A percentile compares a stretch with the other conserved stretches of the same genome.
Evolutionary conservation across 2,113 vertebrate genomes (phyloP).

Genomic region (Corythornis vintsioides): DNA sequence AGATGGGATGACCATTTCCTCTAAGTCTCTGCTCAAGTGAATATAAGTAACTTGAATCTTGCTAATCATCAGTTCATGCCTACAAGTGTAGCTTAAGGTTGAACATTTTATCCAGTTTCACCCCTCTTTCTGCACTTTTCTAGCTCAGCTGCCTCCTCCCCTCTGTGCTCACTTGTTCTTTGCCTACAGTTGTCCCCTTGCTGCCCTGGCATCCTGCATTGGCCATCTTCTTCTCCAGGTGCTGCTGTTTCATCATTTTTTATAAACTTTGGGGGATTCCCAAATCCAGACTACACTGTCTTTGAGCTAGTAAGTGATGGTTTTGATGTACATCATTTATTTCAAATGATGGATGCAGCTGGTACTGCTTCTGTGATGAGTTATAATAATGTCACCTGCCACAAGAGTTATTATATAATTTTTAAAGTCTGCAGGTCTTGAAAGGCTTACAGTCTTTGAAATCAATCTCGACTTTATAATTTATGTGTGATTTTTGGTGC

Average conservation of each 20-base stretch:
- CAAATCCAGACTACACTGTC: not conserved
- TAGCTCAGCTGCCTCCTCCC: not conserved
- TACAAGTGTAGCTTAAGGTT: not conserved
- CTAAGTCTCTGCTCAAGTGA: not conserved
- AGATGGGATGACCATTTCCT: not conserved
- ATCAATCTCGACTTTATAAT: constrained; percentile 13
- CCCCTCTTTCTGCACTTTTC: not conserved
- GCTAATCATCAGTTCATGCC: not conserved
- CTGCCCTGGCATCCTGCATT: not conserved
- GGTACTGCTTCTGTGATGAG: constrained; percentile 7
- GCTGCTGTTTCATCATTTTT: not conserved
- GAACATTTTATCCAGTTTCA: not conserved
- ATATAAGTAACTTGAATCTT: not conserved
- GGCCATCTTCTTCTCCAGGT: not conserved
- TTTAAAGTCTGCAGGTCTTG: constrained; percentile 5
- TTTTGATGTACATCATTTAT: not conserved
- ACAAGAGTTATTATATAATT: not conserved
- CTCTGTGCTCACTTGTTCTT: not conserved
- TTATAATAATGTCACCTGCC: constrained; percentile 31
- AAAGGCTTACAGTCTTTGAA: not conserved
- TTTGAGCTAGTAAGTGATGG: not conserved
- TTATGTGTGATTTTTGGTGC: not conserved
- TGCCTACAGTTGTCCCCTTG: not conserved
- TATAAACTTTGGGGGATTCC: not conserved
- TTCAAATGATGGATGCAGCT: constrained; percentile 36